Conservation (phyloP, 2,797 vertebrate genomes). For the Lepus townsendii region DNA sequence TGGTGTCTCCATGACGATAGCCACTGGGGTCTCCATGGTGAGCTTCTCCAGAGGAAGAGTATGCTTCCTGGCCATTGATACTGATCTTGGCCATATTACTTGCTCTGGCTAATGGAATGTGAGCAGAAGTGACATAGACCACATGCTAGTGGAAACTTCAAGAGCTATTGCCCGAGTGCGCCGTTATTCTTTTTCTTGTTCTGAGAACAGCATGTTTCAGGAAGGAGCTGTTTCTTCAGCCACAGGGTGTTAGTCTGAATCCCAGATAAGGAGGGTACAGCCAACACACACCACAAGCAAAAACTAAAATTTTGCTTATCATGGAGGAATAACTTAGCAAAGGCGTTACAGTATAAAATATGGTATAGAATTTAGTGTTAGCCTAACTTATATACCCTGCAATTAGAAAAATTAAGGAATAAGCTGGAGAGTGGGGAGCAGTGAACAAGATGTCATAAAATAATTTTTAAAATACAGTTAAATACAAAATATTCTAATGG, state of each 20-base stretch:
- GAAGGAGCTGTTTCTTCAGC: background rate
- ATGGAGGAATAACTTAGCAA: background rate
- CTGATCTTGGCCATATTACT: background rate
- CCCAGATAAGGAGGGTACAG: background rate
- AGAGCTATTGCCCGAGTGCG: background rate
- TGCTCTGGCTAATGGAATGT: background rate
- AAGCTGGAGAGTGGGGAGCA: background rate
- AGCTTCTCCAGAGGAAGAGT: background rate
- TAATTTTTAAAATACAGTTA: constrained; percentile 20
- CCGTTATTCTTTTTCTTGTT: constrained; percentile 19
- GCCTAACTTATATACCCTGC: background rate
- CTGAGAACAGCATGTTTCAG: background rate
- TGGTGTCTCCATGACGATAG: background rate
- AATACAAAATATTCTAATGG: constrained; percentile 34
- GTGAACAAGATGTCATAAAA: background rate
- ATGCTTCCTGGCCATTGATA: background rate
- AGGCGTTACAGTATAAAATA: background rate
- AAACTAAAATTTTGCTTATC: background rate
- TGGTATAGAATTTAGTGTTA: background rate
- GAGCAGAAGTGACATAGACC: background rate
- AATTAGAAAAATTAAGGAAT: background rate
- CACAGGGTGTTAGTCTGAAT: background rate
- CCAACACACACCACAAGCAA: background rate
- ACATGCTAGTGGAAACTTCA: background rate
- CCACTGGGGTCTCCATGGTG: background rate